Percentiles rank a stretch among this genome's conserved stretches.
Conservation (phyloP, 1,140 invertebrate species). For the Potamilus streckersoni region DNA sequence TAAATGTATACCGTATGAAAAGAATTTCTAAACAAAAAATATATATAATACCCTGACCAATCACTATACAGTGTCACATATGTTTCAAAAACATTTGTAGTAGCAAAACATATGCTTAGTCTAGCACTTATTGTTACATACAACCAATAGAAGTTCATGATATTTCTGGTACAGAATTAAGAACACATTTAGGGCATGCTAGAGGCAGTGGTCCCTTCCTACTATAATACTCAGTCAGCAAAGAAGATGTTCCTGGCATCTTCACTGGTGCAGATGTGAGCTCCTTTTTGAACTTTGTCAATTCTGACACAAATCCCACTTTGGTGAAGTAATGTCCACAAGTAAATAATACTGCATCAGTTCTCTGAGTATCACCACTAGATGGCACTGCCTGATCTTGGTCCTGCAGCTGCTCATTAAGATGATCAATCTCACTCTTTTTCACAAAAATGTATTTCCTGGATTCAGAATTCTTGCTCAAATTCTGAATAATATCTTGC, state of each 20-base stretch:
- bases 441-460: slow-evolving; percentile 29
- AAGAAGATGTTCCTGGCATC: slow-evolving; percentile 35
- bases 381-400: background rate
- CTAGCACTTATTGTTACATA: too few relatives aligned
- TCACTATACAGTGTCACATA: too few relatives aligned
- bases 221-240: slow-evolving; percentile 39
- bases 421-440: slow-evolving; percentile 29
- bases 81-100: too few relatives aligned
- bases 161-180: slow-evolving; percentile 25
- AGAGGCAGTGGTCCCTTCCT: slow-evolving; percentile 31
- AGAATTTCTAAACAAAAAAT: too few relatives aligned
- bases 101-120: too few relatives aligned
- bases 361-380: background rate
- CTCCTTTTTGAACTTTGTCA: slow-evolving; percentile 27
- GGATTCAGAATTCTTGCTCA: slow-evolving; percentile 25
- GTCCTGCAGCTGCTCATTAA: slow-evolving; percentile 12
- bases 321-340: slow-evolving; percentile 47
- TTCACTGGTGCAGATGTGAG: slow-evolving; percentile 14
- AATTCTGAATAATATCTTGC: slow-evolving; percentile 36
- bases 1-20: too few relatives aligned
- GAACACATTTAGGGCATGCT: slow-evolving; percentile 46
- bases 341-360: slow-evolving; percentile 38
- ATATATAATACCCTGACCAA: too few relatives aligned
- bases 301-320: slow-evolving; percentile 28
- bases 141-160: too few relatives aligned